Conservation (phyloP, 2,888 invertebrate species). For the Sphaeridia pumilis region DNA sequence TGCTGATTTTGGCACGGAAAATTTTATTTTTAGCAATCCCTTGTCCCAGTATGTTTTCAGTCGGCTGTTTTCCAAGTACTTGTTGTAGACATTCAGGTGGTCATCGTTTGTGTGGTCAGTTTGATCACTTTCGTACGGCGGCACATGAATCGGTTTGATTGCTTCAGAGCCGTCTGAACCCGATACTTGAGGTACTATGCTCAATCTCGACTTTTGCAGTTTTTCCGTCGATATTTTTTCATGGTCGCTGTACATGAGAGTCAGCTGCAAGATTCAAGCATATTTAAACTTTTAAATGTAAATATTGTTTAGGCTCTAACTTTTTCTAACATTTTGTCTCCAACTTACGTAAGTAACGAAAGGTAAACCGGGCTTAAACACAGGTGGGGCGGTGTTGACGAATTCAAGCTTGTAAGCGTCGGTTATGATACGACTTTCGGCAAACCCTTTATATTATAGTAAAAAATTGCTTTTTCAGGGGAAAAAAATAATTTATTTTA, state of each 20-base stretch:
- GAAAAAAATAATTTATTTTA: neutral
- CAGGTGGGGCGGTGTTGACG: slow-evolving; percentile 43
- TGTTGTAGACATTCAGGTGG: slow-evolving; percentile 5
- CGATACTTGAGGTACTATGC: slow-evolving; percentile 33
- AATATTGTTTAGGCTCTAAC: neutral
- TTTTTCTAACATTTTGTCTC: neutral
- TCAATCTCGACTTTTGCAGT: slow-evolving; percentile 35
- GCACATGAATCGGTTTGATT: slow-evolving; percentile 20
- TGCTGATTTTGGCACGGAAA: slow-evolving; percentile 35
- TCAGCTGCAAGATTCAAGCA: slow-evolving; percentile 33
- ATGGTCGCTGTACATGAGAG: slow-evolving; percentile 38
- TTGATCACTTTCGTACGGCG: slow-evolving; percentile 18
- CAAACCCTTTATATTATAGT: slow-evolving; percentile 21
- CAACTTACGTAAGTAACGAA: slow-evolving; percentile 44
- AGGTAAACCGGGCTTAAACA: slow-evolving; percentile 47
- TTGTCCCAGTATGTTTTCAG: slow-evolving; percentile 31
- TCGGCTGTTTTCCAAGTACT: slow-evolving; percentile 13
- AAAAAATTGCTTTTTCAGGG: neutral
- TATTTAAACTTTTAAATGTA: neutral
- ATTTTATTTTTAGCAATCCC: slow-evolving; percentile 36
- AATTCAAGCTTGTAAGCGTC: slow-evolving; percentile 42
- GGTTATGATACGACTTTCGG: slow-evolving; percentile 43
- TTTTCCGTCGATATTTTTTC: slow-evolving; percentile 37
- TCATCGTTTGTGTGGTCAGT: slow-evolving; percentile 9
- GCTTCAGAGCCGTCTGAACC: slow-evolving; percentile 29